Percentiles rank a stretch among this genome's conserved stretches.
phyloP scores from a whole-genome alignment of 2,888 invertebrate species.

The Willowsia nigromaculata region DNA sequence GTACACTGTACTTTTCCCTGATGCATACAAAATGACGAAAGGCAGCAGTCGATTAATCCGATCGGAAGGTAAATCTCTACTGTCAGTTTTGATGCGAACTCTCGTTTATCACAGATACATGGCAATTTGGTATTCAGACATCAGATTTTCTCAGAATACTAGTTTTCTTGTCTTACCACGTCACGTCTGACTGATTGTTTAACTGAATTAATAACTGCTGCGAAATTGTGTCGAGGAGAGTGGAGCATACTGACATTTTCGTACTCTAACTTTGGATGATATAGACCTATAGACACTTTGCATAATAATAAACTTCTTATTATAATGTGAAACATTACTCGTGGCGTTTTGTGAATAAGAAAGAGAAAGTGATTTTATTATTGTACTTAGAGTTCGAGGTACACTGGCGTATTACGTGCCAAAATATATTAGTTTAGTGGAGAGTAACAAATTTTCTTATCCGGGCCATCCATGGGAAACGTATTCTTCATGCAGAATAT shows the following conservation, averaged over 20 bases:
- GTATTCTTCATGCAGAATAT: neutral
- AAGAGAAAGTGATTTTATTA: neutral
- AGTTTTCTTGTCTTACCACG: neutral
- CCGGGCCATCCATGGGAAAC: neutral
- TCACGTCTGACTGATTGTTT: conserved; percentile 27
- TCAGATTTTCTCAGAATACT: neutral
- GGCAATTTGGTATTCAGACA: neutral
- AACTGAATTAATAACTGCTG: neutral
- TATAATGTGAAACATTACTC: neutral
- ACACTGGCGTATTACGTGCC: too few species aligned
- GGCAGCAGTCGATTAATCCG: neutral
- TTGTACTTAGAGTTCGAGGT: too few species aligned
- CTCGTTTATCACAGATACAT: neutral
- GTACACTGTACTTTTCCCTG: neutral
- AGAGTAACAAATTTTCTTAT: neutral
- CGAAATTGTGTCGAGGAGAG: neutral
- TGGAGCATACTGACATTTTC: neutral
- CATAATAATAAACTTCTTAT: neutral
- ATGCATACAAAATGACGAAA: neutral
- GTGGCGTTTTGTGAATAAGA: neutral
- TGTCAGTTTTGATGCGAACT: neutral
- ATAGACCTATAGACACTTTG: neutral
- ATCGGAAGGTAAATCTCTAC: neutral
- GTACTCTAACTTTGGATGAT: neutral
- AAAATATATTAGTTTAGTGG: neutral